Evolutionary conservation across 2,797 vertebrate species (phyloP).

Genomic region (Vespertilio murinus): DNA sequence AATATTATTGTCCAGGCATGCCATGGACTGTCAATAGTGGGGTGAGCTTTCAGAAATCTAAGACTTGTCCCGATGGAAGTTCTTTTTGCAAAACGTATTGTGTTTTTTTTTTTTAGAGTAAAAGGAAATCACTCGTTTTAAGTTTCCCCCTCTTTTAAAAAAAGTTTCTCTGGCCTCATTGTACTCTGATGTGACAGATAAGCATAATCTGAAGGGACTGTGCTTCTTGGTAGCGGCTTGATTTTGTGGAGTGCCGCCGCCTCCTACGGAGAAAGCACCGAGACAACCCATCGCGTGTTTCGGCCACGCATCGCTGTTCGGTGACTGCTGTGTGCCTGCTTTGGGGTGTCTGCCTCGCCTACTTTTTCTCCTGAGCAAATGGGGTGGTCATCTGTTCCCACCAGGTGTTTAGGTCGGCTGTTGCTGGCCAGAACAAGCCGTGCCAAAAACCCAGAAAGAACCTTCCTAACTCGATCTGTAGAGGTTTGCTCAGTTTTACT

Average conservation of each 20-base stretch:
- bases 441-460: not conserved
- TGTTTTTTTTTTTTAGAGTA: constrained; percentile 19
- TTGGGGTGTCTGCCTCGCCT: not conserved
- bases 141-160: not conserved
- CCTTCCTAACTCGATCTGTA: not conserved
- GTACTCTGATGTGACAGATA: not conserved
- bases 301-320: not conserved
- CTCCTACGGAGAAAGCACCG: not conserved
- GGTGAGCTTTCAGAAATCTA: not conserved
- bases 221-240: not conserved
- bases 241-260: not conserved
- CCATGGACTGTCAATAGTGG: not conserved
- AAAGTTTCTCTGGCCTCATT: not conserved
- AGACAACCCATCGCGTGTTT: not conserved
- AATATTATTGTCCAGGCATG: not conserved
- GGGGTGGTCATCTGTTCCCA: not conserved
- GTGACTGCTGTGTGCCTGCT: not conserved
- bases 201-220: not conserved
- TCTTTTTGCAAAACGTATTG: not conserved
- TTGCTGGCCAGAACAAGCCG: not conserved
- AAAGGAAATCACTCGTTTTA: not conserved
- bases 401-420: not conserved
- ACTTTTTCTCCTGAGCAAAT: not conserved
- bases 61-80: not conserved
- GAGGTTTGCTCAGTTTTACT: not conserved